Conservation (phyloP, 1,140 invertebrate species). For the Caenorhabditis inopinata region DNA sequence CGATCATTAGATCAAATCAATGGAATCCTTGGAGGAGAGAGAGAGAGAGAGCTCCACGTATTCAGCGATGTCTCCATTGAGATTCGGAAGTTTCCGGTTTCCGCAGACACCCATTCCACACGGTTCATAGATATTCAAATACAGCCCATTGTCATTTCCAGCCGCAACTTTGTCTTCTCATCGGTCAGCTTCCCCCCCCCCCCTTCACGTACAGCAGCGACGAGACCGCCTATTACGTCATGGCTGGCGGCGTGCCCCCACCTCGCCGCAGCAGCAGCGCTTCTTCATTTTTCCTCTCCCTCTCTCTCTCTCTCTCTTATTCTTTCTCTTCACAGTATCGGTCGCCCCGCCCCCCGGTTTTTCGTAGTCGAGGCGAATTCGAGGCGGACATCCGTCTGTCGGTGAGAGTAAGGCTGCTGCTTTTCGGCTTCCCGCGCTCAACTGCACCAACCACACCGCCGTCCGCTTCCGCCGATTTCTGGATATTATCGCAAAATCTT, state of each 20-base stretch:
- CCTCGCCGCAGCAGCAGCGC: too few relatives aligned
- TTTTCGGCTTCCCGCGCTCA: background rate
- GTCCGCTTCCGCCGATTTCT: conserved; percentile 8
- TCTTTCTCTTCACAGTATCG: background rate
- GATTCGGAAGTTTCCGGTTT: background rate
- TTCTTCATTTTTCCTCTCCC: background rate
- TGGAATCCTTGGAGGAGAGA: too few relatives aligned
- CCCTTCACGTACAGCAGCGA: background rate
- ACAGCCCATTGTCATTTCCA: background rate
- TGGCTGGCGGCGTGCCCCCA: background rate
- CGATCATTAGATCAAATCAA: too few relatives aligned
- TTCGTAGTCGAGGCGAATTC: background rate
- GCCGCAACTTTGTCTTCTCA: background rate
- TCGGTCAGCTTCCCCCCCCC: background rate
- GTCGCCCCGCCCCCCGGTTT: background rate
- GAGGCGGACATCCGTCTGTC: background rate
- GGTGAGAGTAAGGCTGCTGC: too few relatives aligned
- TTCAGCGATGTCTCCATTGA: background rate
- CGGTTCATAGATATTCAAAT: conserved; percentile 31
- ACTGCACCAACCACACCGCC: background rate
- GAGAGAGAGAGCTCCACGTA: too few relatives aligned
- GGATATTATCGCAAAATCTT: conserved; percentile 13
- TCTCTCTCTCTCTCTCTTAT: background rate
- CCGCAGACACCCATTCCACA: background rate
- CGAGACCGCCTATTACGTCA: background rate